Percentiles rank a stretch among this genome's conserved stretches.
Evolutionary conservation across 92 coral and sea anemone species (phyloP).

Genomic region (Parazoanthus swiftii): DNA sequence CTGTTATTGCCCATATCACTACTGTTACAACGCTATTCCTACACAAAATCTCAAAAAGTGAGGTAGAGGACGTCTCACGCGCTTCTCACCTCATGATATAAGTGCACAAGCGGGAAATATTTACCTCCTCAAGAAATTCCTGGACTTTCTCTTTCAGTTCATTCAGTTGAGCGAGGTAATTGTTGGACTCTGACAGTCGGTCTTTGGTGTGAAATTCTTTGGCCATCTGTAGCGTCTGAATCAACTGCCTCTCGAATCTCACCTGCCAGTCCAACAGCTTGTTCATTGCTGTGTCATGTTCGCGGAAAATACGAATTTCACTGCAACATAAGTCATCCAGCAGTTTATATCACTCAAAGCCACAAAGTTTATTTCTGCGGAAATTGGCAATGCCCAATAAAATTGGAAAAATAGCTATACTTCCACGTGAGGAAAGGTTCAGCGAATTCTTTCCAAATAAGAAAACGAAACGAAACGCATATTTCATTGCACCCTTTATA

Average conservation of each 20-base stretch:
- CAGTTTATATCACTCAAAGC: neutral
- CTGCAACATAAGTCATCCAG: conserved; percentile 43
- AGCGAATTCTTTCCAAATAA: too few species aligned
- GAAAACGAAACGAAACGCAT: too few species aligned
- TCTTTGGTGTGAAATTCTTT: conserved; percentile 89
- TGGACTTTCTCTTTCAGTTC: conserved; percentile 74
- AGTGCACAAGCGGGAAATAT: neutral
- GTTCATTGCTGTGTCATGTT: conserved; percentile 90
- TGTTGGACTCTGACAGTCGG: conserved; percentile 86
- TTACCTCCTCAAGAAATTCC: conserved; percentile 84
- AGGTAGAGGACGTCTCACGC: neutral
- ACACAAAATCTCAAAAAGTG: neutral
- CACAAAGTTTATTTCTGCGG: too few species aligned
- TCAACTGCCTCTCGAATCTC: conserved; percentile 77
- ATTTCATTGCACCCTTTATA: too few species aligned
- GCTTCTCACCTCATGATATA: neutral
- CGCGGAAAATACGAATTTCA: conserved; percentile 82
- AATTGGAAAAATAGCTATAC: too few species aligned
- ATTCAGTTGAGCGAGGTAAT: conserved; percentile 74
- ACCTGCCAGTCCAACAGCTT: conserved; percentile 91
- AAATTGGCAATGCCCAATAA: too few species aligned
- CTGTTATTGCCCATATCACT: too few species aligned
- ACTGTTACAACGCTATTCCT: too few species aligned
- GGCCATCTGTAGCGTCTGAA: conserved; percentile 66
- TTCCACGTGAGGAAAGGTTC: too few species aligned